Evolutionary conservation across 1,140 invertebrate genomes (phyloP), one percentile per base, ranked within the genome.

Genomic region (Ephestia elutella): DNA sequence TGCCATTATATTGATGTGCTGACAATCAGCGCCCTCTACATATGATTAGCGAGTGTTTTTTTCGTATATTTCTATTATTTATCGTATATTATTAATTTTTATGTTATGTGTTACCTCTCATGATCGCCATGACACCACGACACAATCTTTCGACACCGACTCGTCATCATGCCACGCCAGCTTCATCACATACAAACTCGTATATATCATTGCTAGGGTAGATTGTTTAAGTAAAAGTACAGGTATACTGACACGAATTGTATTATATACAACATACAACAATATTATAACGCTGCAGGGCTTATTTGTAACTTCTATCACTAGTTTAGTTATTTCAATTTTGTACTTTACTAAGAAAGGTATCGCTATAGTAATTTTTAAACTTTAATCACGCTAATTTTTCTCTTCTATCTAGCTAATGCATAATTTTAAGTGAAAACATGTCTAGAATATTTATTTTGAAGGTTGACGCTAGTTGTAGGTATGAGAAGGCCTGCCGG

Each of bases 91-190:
- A 72, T 38, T 55, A 17, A 8, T 32, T 32, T 62, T 56, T 35
- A 59, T 59, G 69, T 85, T 60, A 76, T 82, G 77, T 76, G 62
- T 81, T 75, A 78, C 63, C 70, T 66, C 63, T 86, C 86, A 86
- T 85, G 64, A 75, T 70, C 68, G 75, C 71, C 81, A 82, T 76
- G 78, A 83, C 82, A 87, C 70, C 76, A 79, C 60, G 49, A 84
- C 75, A 78, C 68, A 64, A 71, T 70, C 21, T 66, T 71, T 67
- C 72, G n/a, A 66, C 73, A 74, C 65, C 54, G 20, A 54, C 32
- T 61, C 62, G 21, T 25, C 21, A 49, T 66, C 69, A 68, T 70
- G 48, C 60, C 21, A 64, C 60, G 54, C 62, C 57, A 63, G 65
- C 69, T 59, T 70, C 72, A 71, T 73, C 63, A 79, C 73, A 80